Base-by-base conservation (phyloP, 2,113 vertebrate genomes). In the Perca flavescens region DNA sequence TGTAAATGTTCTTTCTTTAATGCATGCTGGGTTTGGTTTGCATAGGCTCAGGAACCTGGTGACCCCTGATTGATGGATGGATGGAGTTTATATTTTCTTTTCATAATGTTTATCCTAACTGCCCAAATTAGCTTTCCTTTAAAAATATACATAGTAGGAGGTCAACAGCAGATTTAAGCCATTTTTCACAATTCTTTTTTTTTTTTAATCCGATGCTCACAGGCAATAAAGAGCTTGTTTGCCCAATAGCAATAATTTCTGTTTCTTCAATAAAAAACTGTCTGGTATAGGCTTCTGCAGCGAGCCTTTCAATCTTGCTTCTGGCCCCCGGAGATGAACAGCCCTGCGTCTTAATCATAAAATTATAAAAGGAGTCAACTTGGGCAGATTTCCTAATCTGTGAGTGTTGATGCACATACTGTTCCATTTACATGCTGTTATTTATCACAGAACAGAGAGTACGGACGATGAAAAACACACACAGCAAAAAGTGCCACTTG, bases 361-460 rank as follows among this genome's bases (percentile, higher is more conserved):
- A 87, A 92, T 92, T 85, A 89, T 72, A 60, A 71, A 77, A 79
- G 79, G 66, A 90, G 64, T 81, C 70, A 77, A 80, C 50, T 74
- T 73, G 36, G 60, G 54, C 54, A 74, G 64, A 61, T 74, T 76
- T 80, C 66, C 58, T 82, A 90, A 85, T 81, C 80, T 84, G 64
- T 2, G 21, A 81, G 77, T 83, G 84, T 62, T 81, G 75, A 76
- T 85, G 78, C 86, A 87, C 61, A 72, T 76, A 52, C 36, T 70
- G 47, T 70, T 82, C 57, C 46, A 84, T 91, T 90, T 82, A 77
- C 61, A 82, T 73, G 21, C 14, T 50, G 79, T 82, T 85, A 22
- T 70, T 81, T 58, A 70, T 72, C 49, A 75, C 2, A 70, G 88
- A 70, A 92, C 91, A 91, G 43, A 74, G 21, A 63, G 91, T 88